Percentiles rank a stretch among this genome's conserved stretches.
These are phyloP conservation scores for Gambusia affinis DNA, from an alignment of 2,113 vertebrate genomes.

Conservation along the genomic window DNA sequence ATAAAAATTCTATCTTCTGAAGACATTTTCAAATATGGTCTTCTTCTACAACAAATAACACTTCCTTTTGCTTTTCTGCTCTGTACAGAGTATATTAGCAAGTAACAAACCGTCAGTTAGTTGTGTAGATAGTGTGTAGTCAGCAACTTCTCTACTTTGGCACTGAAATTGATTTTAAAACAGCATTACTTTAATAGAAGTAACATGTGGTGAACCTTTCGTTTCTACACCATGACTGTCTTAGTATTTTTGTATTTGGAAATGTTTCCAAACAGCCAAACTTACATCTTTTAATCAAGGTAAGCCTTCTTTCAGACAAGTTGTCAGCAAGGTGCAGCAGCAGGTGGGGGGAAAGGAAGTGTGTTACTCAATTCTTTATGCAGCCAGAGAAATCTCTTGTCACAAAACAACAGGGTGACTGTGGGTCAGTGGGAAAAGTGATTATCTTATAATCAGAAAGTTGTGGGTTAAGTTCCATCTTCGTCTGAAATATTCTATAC, in stretches of 20 bases:
- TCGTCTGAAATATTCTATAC: too few species aligned
- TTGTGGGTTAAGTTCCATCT: too few species aligned
- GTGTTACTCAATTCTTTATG: too few species aligned
- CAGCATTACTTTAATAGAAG: neutral
- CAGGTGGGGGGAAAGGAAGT: neutral
- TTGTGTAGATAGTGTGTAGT: neutral
- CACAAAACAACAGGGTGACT: too few species aligned
- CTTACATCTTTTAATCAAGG: neutral
- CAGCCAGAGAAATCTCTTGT: too few species aligned
- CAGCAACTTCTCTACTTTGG: too few species aligned
- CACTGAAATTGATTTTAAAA: neutral
- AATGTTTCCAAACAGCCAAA: too few species aligned
- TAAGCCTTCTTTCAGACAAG: neutral
- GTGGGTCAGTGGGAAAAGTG: too few species aligned
- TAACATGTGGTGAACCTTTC: neutral
- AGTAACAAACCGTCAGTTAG: neutral
- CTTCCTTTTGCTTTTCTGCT: neutral
- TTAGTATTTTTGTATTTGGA: neutral
- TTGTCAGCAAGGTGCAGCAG: neutral
- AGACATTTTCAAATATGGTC: too few species aligned
- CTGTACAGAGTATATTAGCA: neutral
- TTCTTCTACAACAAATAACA: too few species aligned
- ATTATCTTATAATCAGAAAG: too few species aligned
- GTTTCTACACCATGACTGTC: neutral
- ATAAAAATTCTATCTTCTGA: too few species aligned